A percentile compares a stretch with the other conserved stretches of the same genome.
Evolutionary conservation across 2,797 vertebrate species (phyloP).

Genomic region (Synaphobranchus kaupii): DNA sequence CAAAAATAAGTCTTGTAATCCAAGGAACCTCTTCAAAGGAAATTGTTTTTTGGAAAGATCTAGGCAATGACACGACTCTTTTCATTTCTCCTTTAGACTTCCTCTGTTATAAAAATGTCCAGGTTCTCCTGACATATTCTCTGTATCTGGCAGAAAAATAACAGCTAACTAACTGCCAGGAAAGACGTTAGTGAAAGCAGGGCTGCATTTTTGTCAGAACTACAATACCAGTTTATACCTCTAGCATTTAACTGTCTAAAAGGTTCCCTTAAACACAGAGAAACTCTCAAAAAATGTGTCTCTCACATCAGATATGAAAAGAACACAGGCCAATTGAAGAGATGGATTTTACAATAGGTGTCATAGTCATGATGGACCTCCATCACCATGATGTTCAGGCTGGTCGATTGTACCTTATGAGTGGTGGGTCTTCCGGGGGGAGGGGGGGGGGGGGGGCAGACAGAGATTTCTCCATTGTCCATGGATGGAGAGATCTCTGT

Average conservation of each 20-base stretch:
- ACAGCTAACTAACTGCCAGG: not conserved
- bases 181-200: not conserved
- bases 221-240: not conserved
- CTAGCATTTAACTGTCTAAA: not conserved
- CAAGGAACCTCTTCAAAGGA: not conserved
- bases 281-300: not conserved
- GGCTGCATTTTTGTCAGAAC: not conserved
- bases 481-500: not conserved
- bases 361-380: not conserved
- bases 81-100: not conserved
- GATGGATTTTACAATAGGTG: not conserved
- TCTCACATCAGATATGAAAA: not conserved
- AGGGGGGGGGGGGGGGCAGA: not conserved
- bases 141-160: not conserved
- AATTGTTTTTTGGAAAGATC: not conserved
- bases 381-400: not conserved
- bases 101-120: not conserved
- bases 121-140: slow-evolving; percentile 1
- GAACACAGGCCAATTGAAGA: not conserved
- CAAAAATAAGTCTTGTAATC: not conserved
- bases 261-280: not conserved
- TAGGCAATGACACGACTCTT: slow-evolving; percentile 1
- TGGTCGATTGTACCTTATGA: not conserved
- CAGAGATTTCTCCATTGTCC: not conserved
- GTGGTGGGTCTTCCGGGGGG: not conserved